phyloP scores from a whole-genome alignment of 1,140 invertebrate genomes.

The Diabrotica virgifera region DNA sequence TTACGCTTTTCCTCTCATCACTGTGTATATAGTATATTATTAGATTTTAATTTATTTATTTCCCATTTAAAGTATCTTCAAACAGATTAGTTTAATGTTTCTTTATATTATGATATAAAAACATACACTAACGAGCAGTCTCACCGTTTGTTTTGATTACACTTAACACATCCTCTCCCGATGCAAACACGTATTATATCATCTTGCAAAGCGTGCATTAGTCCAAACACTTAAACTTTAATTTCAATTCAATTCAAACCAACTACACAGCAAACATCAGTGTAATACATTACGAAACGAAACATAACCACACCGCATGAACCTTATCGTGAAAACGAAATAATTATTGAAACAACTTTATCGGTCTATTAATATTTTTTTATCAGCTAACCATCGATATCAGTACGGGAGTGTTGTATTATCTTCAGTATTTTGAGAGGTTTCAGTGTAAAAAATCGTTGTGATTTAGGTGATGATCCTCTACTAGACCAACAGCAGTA shows the following conservation, averaged over 20 bases:
- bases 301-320: neutral
- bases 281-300: neutral
- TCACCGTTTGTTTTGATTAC: no score
- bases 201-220: no score
- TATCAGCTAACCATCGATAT: neutral
- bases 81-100: no score
- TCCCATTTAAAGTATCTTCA: no score
- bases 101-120: no score
- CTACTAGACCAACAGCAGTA: constrained; percentile 80
- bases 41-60: no score
- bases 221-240: no score
- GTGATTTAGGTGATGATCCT: constrained; percentile 70
- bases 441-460: neutral
- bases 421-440: neutral
- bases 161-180: no score
- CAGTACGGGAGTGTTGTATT: neutral
- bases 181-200: no score
- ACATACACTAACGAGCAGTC: no score
- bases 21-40: no score
- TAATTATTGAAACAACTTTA: neutral
- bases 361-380: constrained; percentile 1
- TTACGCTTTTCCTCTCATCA: no score
- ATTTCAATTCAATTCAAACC: neutral
- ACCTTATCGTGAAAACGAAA: neutral
- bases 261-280: neutral